Conservation (phyloP, 2,888 invertebrate species). For the Eupithecia inturbata region DNA sequence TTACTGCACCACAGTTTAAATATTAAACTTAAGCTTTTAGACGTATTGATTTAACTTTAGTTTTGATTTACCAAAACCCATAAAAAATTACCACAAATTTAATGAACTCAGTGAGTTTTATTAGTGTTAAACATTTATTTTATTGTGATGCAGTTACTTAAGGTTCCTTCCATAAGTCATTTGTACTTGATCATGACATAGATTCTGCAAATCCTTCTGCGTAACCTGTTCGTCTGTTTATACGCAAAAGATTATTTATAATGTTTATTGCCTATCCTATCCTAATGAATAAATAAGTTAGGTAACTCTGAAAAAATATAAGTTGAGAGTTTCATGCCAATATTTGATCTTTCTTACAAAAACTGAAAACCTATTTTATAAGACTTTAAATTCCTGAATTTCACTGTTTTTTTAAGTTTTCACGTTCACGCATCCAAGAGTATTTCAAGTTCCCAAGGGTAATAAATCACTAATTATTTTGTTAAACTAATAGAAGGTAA, state of each 20-base stretch:
- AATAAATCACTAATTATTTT: neutral
- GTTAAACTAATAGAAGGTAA: neutral
- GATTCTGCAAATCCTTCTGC: conserved; percentile 72
- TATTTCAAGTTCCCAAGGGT: neutral
- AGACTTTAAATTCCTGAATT: neutral
- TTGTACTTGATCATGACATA: conserved; percentile 80
- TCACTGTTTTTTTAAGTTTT: neutral
- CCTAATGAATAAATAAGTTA: neutral
- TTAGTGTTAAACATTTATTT: neutral
- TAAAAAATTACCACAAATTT: neutral
- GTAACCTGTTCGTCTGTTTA: conserved; percentile 70
- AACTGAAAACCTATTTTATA: neutral
- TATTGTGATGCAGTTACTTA: conserved; percentile 32
- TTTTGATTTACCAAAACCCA: neutral
- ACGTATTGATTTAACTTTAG: neutral
- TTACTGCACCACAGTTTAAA: neutral
- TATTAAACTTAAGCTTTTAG: neutral
- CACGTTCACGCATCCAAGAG: neutral
- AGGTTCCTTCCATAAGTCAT: conserved; percentile 50
- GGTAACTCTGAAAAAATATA: neutral
- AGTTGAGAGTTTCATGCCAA: neutral
- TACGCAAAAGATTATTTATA: conserved; percentile 57
- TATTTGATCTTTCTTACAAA: neutral
- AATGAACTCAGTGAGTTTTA: neutral
- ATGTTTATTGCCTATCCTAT: neutral